Percentiles rank a stretch among this genome's conserved stretches.
Evolutionary conservation across 2,113 vertebrate species (phyloP).

Genomic region (Odocoileus virginianus): DNA sequence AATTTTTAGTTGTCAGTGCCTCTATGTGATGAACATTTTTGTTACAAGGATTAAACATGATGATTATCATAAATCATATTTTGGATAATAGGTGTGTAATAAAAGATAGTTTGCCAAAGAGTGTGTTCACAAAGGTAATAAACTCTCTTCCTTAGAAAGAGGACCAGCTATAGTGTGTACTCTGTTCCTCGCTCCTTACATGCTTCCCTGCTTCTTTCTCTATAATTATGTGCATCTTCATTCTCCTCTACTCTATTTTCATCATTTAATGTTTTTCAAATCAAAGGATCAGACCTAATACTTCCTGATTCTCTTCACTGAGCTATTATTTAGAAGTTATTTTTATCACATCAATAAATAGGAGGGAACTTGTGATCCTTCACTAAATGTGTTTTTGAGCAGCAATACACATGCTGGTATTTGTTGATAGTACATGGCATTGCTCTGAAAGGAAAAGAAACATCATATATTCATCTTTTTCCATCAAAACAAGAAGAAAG

Average conservation of each 20-base stretch:
- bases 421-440: neutral
- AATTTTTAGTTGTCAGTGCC: neutral
- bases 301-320: neutral
- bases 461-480: neutral
- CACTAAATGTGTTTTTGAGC: neutral
- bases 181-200: neutral
- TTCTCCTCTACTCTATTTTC: neutral
- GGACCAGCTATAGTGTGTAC: neutral
- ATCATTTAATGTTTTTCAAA: neutral
- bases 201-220: neutral
- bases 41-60: neutral
- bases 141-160: neutral
- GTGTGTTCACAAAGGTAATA: neutral
- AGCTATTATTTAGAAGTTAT: neutral
- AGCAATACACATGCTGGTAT: neutral
- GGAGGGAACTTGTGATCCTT: neutral
- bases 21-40: neutral
- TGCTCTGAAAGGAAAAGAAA: neutral
- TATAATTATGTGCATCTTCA: neutral
- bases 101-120: neutral
- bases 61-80: neutral
- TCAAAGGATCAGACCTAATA: neutral
- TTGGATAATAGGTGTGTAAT: neutral
- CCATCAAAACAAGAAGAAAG: neutral
- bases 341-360: neutral